Base-by-base conservation (phyloP, 2,797 vertebrate genomes). In the Pseudochaenichthys georgianus region DNA sequence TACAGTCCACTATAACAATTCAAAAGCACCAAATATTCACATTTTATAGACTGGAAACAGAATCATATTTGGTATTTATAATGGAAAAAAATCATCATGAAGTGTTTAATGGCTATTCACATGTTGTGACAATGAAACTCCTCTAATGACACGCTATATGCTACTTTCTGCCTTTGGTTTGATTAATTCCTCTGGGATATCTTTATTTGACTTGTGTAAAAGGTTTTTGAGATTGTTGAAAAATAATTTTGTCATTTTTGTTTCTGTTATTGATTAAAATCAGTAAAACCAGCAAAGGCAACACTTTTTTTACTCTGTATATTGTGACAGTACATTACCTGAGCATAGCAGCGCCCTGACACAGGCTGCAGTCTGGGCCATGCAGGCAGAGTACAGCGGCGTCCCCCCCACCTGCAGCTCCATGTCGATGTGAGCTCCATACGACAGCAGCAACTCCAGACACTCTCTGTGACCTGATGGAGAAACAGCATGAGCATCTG, bases 381-480 rank as follows among this genome's bases (percentile, higher is more conserved):
- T 77, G 80, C 97, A 97, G 66, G 97, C 96, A 64, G 95, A 88
- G 2, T 97, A 98, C 9, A 99, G 95, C 0, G 91, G 95, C 2
- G 97, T 97, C 75, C 97, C 97, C 0, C 90, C 60, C 19, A 88
- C 93, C 1, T 93, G 87, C 43, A 96, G 74, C 88, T 97, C 96
- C 85, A 95, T 85, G 76, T 99, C 95, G 65, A 96, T 93, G 52
- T 95, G 92, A 67, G 94, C 94, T 17, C 94, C 95, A 34, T 93
- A 93, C 19, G 94, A 92, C 87, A 98, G 87, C 59, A 99, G 94
- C 88, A 98, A 91, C 87, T 98, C 96, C 94, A 98, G 92, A 88
- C 97, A 98, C 53, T 96, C 96, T 77, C 88, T 94, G 91, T 98
- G 95, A 82, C 95, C 97, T 97, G 58, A 75, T 51, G 41, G 23